These are phyloP conservation scores for Psilopogon haemacephalus DNA, from an alignment of 2,113 vertebrate genomes.

Conservation along the genomic window DNA sequence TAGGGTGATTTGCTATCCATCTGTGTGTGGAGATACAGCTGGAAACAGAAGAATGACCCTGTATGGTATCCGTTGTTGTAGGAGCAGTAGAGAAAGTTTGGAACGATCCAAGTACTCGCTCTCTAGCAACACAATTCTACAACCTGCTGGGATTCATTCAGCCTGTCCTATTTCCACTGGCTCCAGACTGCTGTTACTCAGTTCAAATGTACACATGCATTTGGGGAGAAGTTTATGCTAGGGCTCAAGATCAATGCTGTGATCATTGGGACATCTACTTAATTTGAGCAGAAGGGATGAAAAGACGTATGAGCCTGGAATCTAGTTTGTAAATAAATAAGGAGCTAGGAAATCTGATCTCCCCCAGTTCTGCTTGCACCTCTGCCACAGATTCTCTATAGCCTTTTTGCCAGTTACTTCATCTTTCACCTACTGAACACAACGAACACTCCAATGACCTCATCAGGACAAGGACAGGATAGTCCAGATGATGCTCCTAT, in stretches of 20 bases:
- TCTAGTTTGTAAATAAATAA: neutral
- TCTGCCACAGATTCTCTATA: neutral
- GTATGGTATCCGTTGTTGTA: neutral
- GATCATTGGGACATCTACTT: neutral
- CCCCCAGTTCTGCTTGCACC: neutral
- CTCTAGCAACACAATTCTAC: neutral
- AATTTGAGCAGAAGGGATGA: neutral
- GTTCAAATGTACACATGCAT: neutral
- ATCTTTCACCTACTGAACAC: neutral
- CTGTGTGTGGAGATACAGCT: neutral
- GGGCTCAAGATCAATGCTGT: neutral
- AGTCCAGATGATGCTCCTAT: neutral
- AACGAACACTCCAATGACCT: neutral
- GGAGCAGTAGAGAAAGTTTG: neutral
- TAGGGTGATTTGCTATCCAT: fast-evolving
- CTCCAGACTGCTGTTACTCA: neutral
- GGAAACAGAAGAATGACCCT: neutral
- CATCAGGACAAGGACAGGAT: neutral
- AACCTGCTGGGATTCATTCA: neutral
- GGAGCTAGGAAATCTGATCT: neutral
- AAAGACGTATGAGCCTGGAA: neutral
- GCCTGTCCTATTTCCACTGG: neutral
- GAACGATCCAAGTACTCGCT: neutral
- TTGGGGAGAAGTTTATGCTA: neutral
- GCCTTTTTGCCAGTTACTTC: neutral